Conservation (phyloP, 2,888 invertebrate species). For the Xestia xanthographa region DNA sequence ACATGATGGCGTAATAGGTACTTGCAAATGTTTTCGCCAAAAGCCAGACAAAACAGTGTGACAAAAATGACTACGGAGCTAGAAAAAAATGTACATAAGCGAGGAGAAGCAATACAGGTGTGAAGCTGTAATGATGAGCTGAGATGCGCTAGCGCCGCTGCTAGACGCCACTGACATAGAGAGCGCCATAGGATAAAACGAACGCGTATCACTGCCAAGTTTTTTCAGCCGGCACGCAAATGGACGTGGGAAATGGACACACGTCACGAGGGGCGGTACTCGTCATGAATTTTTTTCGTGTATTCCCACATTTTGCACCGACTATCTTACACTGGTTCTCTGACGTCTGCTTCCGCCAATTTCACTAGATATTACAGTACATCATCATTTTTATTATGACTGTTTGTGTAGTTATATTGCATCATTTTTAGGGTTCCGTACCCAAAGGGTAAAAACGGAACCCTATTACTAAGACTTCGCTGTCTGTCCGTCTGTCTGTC, state of each 20-base stretch:
- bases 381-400: constrained; percentile 35
- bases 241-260: constrained; percentile 75
- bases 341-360: constrained; percentile 45
- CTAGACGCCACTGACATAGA: constrained; percentile 76
- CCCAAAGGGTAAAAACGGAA: too few species aligned
- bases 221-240: constrained; percentile 79
- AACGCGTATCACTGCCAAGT: constrained; percentile 82
- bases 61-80: constrained; percentile 14
- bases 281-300: constrained; percentile 48
- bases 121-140: constrained; percentile 39
- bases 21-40: constrained; percentile 43
- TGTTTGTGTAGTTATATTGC: constrained; percentile 17
- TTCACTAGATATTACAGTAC: constrained; percentile 31
- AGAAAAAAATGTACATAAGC: constrained; percentile 11
- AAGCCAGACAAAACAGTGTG: constrained; percentile 38
- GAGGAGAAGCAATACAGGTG: constrained; percentile 29
- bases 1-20: constrained; percentile 32
- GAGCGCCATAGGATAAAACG: constrained; percentile 82
- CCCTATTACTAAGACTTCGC: too few species aligned
- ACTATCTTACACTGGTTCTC: constrained; percentile 23
- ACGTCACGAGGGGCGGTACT: constrained; percentile 74
- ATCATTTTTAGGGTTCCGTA: too few species aligned
- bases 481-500: too few species aligned
- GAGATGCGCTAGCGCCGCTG: constrained; percentile 70
- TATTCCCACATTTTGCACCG: constrained; percentile 31